A percentile compares a stretch with the other conserved stretches of the same genome.
phyloP scores from a whole-genome alignment of 2,797 vertebrate genomes.

The Triplophysa yarkandensis region DNA sequence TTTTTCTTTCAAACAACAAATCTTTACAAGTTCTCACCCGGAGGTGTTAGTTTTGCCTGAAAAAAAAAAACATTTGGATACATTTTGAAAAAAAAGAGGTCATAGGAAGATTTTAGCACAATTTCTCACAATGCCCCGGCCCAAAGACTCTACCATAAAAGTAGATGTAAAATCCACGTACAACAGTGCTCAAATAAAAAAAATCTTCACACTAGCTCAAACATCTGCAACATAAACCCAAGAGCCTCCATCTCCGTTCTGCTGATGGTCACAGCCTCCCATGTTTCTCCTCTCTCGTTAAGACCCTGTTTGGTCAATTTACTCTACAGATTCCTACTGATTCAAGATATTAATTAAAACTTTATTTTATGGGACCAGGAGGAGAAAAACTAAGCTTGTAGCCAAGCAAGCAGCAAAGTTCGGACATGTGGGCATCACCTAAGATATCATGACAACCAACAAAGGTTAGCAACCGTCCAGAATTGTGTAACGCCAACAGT shows the following conservation, averaged over 20 bases:
- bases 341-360: no score
- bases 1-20: no score
- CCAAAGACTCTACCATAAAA: neutral
- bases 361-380: no score
- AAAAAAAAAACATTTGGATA: no score
- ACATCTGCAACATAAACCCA: constrained; percentile 47
- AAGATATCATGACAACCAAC: constrained; percentile 22
- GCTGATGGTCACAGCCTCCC: constrained; percentile 35
- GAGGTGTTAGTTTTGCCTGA: no score
- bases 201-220: constrained; percentile 14
- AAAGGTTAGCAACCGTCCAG: neutral
- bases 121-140: no score
- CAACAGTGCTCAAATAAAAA: constrained; percentile 25
- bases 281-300: constrained; percentile 24
- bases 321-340: no score
- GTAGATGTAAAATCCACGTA: constrained; percentile 59
- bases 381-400: no score
- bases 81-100: neutral
- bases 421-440: constrained; percentile 34
- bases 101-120: neutral
- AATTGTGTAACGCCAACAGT: no score
- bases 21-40: no score
- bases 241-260: constrained; percentile 47
- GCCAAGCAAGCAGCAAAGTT: no score
- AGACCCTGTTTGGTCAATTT: no score